A percentile compares a stretch with the other conserved stretches of the same genome.
Conservation (phyloP, 2,113 vertebrate genomes). For the Ceyx cyanopectus region DNA sequence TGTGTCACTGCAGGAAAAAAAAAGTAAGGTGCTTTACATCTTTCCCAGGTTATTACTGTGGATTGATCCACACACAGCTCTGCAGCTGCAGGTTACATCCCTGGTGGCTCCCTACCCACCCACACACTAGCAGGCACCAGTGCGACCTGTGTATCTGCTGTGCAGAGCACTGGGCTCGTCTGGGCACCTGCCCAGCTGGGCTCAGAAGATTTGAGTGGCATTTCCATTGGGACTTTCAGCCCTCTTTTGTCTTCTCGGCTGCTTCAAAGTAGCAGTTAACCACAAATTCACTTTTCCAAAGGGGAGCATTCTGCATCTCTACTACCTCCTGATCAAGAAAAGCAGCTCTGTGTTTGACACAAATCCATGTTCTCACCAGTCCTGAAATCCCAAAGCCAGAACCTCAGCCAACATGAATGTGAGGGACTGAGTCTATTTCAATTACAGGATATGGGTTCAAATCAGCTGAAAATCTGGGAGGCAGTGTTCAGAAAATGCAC, state of each 20-base stretch:
- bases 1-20: background rate
- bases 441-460: background rate
- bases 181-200: background rate
- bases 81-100: background rate
- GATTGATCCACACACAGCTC: background rate
- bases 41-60: background rate
- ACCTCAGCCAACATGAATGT: background rate
- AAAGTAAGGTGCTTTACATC: background rate
- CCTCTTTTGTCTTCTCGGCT: background rate
- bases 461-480: background rate
- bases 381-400: background rate
- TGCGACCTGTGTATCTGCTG: background rate
- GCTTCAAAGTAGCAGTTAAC: constrained; percentile 4
- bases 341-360: background rate
- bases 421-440: background rate
- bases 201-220: background rate
- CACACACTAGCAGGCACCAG: background rate
- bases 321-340: background rate
- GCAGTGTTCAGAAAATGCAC: background rate
- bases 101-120: background rate
- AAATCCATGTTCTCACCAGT: background rate
- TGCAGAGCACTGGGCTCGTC: background rate
- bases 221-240: background rate
- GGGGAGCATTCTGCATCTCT: background rate
- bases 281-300: background rate